Evolutionary conservation across 2,797 vertebrate species (phyloP).

Genomic region (Sebastes jordani): DNA sequence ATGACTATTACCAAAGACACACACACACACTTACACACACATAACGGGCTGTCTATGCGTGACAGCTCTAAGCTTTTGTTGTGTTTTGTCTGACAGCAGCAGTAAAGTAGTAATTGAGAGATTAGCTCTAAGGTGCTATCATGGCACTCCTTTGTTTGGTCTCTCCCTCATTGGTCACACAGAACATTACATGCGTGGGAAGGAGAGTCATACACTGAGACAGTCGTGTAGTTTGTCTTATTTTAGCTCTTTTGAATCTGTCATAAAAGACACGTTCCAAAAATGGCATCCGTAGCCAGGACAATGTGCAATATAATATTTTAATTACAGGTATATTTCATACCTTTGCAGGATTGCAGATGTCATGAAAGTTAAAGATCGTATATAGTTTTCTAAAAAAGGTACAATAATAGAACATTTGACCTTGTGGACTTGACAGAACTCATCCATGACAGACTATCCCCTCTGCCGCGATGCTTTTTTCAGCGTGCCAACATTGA

Average conservation of each 20-base stretch:
- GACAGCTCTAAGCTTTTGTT: constrained; percentile 77
- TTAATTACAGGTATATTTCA: neutral
- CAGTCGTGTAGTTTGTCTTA: neutral
- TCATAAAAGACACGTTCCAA: neutral
- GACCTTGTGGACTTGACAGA: constrained; percentile 26
- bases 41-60: constrained; percentile 46
- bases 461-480: constrained; percentile 4
- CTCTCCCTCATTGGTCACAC: constrained; percentile 52
- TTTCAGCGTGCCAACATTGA: constrained; percentile 28
- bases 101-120: constrained; percentile 80
- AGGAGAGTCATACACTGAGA: constrained; percentile 40
- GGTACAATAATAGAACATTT: neutral
- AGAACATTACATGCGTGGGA: constrained; percentile 45
- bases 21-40: constrained; percentile 52
- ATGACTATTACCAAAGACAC: constrained; percentile 62
- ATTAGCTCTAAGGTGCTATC: constrained; percentile 74
- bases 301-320: neutral
- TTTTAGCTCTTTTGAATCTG: constrained; percentile 15
- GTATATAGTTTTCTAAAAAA: neutral
- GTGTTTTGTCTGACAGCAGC: constrained; percentile 76
- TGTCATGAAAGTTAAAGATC: neutral
- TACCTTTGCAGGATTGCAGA: neutral
- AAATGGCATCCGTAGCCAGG: neutral
- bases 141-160: constrained; percentile 79
- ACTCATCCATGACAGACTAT: constrained; percentile 4